Evolutionary conservation across 1,140 invertebrate species (phyloP), one percentile per base, ranked within the genome.

Genomic region (Drosophila sp.): DNA sequence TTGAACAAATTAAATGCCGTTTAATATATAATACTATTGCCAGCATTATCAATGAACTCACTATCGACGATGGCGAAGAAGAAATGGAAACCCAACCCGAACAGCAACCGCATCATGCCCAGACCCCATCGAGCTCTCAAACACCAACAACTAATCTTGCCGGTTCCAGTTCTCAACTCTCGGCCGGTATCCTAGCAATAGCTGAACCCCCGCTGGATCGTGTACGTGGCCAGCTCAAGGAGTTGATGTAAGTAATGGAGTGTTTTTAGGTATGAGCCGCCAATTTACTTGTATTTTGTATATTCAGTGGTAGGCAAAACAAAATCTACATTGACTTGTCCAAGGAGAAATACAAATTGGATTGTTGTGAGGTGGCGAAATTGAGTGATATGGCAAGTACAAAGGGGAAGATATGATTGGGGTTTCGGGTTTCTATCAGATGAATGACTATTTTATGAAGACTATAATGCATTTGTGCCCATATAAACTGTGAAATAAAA

Each of bases 251-350:
- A 78, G 81, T 66, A n/a, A 10, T 27, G 57, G 8, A 10, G 11
- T 30, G 27, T 3, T 33, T 17, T n/a, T 41, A 38, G 3, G 40
- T 10, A 38, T 38, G 3, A 35, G 11, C 38, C 40, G 8, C 25
- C 11, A 5, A 41, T 17, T 61, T 5, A 40, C 23, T 56, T 47
- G 6, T 35, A 30, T 23, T 11, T 66, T 32, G 11, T 8, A 47
- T 54, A 11, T 32, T 23, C 54, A 91, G 90, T 29, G 79, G 79
- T 4, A 91, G 86, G 27, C 90, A 91, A 55, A 91, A 91, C 50
- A 91, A 91, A 74, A 87, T 91, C 40, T 91, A 91, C 63, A 90
- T 91, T 41, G 90, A 91, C 54, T 57, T 91, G 40, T 91, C 90
- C 11, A 79, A 79, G 40, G 90, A 91, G 32, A 91, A 91, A 69